Percentiles rank a stretch among this genome's conserved stretches.
phyloP scores from a whole-genome alignment of 1,140 invertebrate species.

The Drosophila tristis region DNA sequence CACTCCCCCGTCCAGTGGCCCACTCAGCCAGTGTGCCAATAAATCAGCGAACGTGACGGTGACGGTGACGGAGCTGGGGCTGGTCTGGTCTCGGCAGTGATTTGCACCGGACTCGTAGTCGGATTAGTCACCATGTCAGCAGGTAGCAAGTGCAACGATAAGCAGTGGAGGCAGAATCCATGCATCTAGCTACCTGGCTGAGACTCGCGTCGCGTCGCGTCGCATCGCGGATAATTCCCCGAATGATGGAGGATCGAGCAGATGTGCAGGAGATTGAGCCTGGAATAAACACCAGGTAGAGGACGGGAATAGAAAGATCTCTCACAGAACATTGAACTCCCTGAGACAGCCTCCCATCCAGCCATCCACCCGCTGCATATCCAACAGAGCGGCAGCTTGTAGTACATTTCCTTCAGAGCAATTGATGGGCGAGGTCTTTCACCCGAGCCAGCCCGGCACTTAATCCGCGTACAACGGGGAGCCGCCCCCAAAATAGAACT shows the following conservation, averaged over 20 bases:
- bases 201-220: too few species aligned
- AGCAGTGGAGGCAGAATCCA: too few species aligned
- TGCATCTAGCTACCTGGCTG: too few species aligned
- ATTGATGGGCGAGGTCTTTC: constrained; percentile 62
- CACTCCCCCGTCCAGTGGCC: constrained; percentile 43
- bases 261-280: too few species aligned
- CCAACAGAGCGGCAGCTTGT: constrained; percentile 21
- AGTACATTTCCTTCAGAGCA: constrained; percentile 10
- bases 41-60: constrained; percentile 71
- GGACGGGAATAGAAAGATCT: too few species aligned
- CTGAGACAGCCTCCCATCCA: too few species aligned
- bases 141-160: too few species aligned
- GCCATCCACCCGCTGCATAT: too few species aligned
- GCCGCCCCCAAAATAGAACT: constrained; percentile 51
- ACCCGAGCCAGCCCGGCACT: constrained; percentile 52
- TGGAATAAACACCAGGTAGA: too few species aligned
- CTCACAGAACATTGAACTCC: too few species aligned
- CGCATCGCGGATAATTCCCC: too few species aligned
- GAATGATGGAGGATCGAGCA: too few species aligned
- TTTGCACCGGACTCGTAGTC: constrained; percentile 10
- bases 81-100: constrained; percentile 13
- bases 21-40: constrained; percentile 72
- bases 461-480: constrained; percentile 43
- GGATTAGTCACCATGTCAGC: not conserved
- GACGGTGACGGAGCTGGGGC: not conserved